Evolutionary conservation across 2,113 vertebrate species (phyloP), one percentile per base, ranked within the genome.

Genomic region (Platichthys flesus): DNA sequence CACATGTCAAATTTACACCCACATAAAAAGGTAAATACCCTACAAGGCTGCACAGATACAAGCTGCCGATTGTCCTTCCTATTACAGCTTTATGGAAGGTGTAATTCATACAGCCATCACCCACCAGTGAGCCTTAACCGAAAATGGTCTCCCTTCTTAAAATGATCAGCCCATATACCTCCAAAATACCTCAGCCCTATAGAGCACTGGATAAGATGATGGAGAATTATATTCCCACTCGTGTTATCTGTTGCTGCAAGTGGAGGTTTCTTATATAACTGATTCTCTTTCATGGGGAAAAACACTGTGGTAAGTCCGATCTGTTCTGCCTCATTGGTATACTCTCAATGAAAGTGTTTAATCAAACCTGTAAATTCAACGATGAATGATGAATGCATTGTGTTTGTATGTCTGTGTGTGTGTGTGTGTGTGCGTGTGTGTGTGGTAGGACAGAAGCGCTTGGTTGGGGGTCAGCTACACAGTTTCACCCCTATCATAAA

Each of bases 21-120:
- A 85, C 88, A 93, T 94, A 92, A 94, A 94, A 94, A 87, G 83
- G 93, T 90, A 94, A 94, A 94, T 90, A 92, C 73, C 31, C 81
- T 87, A 76, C 83, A 79, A 92, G 87, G 90, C 85, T 90, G 90
- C 75, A 78, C 85, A 88, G 92, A 91, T 93, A 92, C 89, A 89
- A 89, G 89, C 87, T 89, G 79, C 90, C 90, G 91, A 95, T 93
- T 89, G 89, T 90, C 88, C 90, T 86, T 89, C 87, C 91, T 93
- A 92, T 94, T 94, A 93, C 89, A 88, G 84, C 83, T 93, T 93
- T 91, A 94, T 94, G 86, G 87, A 75, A 79, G 84, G 82, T 85
- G 88, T 94, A 91, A 94, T 89, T 93, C 92, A 93, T 72, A 81
- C 71, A 83, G 86, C 88, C 76, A 77, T 74, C 57, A 72, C 67